A percentile compares a stretch with the other conserved stretches of the same genome.
Conservation (phyloP, 2,113 vertebrate genomes). For the Dicrurus megarhynchus region DNA sequence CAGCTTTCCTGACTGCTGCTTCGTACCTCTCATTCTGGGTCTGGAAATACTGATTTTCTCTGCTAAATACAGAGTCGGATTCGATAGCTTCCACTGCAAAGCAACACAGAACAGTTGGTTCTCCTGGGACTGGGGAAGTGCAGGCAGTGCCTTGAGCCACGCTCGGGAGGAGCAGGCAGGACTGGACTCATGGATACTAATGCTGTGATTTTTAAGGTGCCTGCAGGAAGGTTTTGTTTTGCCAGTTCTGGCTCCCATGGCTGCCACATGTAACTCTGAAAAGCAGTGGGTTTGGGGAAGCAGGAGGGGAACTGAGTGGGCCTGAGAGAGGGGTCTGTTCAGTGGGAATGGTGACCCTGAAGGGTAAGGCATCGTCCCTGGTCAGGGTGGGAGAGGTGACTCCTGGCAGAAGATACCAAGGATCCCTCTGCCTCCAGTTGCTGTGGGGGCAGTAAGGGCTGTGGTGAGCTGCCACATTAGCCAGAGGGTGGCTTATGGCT, state of each 20-base stretch:
- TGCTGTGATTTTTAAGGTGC: background rate
- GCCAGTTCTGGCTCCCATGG: background rate
- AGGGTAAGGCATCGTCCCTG: background rate
- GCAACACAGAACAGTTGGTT: background rate
- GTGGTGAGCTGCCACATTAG: background rate
- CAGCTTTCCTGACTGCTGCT: conserved; percentile 46
- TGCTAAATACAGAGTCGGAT: conserved; percentile 56
- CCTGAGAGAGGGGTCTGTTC: background rate
- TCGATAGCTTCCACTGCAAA: conserved; percentile 65
- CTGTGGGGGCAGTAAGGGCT: background rate
- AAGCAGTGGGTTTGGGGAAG: background rate
- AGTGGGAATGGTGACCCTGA: background rate
- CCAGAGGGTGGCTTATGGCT: rapidly evolving
- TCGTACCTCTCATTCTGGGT: conserved; percentile 69
- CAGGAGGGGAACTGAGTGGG: background rate
- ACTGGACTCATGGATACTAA: rapidly evolving
- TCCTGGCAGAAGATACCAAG: background rate
- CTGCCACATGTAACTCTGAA: background rate
- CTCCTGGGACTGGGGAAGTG: background rate
- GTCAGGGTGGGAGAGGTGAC: background rate
- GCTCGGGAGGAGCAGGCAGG: rapidly evolving
- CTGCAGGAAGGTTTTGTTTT: background rate
- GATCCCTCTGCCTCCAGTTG: background rate
- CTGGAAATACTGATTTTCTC: conserved; percentile 71
- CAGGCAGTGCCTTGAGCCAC: rapidly evolving